Conservation (phyloP, 2,113 vertebrate species). For the Motacilla tschutschensis region DNA sequence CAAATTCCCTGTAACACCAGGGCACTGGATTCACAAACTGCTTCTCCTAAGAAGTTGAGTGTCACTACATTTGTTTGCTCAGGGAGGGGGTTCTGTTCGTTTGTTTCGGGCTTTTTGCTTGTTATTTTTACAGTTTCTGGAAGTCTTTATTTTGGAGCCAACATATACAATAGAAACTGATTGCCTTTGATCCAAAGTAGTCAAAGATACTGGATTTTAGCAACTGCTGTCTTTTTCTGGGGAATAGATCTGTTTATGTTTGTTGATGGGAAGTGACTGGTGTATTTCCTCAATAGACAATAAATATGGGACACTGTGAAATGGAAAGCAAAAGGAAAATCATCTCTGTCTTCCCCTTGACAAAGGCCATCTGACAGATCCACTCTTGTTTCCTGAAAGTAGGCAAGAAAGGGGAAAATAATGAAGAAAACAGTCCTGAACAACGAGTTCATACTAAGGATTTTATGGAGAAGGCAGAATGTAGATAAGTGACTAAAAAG, state of each 20-base stretch:
- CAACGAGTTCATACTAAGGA: not conserved
- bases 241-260: not conserved
- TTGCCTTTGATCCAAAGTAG: constrained; percentile 18
- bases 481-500: not conserved
- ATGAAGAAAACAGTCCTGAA: not conserved
- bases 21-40: not conserved
- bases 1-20: not conserved
- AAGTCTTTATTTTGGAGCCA: not conserved
- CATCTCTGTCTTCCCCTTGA: not conserved
- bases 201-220: not conserved
- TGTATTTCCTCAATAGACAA: not conserved
- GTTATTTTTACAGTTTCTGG: not conserved
- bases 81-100: accelerated
- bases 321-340: not conserved
- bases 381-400: not conserved
- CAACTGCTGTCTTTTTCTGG: not conserved
- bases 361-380: not conserved
- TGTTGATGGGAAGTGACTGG: not conserved
- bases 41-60: not conserved
- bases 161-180: not conserved
- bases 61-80: not conserved
- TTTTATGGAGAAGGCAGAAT: not conserved
- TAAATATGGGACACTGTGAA: not conserved
- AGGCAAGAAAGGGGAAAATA: not conserved
- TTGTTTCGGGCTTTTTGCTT: not conserved